Evolutionary conservation across 2,797 vertebrate genomes (phyloP), one percentile per base, ranked within the genome.

Genomic region (Semaprochilodus insignis): DNA sequence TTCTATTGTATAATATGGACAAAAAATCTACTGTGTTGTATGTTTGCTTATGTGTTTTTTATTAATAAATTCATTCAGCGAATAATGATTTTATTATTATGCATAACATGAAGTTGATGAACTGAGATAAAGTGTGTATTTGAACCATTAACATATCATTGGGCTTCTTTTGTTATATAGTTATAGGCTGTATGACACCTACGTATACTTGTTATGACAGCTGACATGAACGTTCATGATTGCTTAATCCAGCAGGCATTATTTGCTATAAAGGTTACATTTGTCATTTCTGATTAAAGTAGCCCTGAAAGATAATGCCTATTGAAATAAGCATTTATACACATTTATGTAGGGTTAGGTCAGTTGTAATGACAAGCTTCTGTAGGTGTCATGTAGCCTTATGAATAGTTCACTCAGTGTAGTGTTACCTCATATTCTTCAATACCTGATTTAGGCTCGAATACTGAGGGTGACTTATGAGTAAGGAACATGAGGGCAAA

Each of bases 41-140:
- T 25, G 55, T 71, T 79, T 77, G 51, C 79, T 82, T 85, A 59
- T 82, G 70, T 75, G 16, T 23, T 8, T 85, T 85, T 83, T 85
- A 25, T 80, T 83, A 80, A 76, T 82, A 80, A 82, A 85, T 66
- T 7, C 7, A 34, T 51, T 60, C 21, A 23, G 4, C 60, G 31
- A 60, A 40, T 60, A 10, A 3, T 72, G n/a, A 23, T 51, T 52
- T 51, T 51, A 71, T 40, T 48, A 10, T 14, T 14, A 14, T 71
- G 21, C 4, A 40, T 36, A 17, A 6, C 11, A 19, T 36, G 1
- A 36, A 67, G 17, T 10, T 23, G n/a, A 21, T 60, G 10, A n/a
- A 60, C 57, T 60, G n/a, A 57, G 15, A n/a, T 3, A 17, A 54
- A 16, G 17, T 19, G 17, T 17, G 52, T 54, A 57, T 57, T 57